Evolutionary conservation across 2,113 vertebrate genomes (phyloP), one percentile per base, ranked within the genome.

Genomic region (Oostethus manadensis): DNA sequence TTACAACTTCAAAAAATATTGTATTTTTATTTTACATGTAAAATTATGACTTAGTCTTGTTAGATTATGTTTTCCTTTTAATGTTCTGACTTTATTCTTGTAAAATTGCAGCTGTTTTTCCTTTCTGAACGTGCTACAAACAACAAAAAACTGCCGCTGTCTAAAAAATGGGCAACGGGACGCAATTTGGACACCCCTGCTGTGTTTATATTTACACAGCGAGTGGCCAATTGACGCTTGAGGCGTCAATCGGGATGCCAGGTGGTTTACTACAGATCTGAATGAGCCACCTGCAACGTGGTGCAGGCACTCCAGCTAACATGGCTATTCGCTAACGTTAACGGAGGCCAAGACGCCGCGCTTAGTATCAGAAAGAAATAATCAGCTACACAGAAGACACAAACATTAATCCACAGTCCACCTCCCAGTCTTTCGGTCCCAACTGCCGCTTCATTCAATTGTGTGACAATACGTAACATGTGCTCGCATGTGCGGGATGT

Each of bases 281-380:
- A 72, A 79, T 48, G 56, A n/a, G 26, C 66, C 73, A 67, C 73
- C 72, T 66, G 63, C 70, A 57, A 62, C n/a, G 69, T 0, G 40
- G 72, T 61, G 55, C 59, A 0, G 18, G 61, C 61, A 43, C 26
- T 60, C 43, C 21, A 44, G 65, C 59, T 54, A 66, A 51, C 59
- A 62, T 17, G 48, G 60, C 58, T 74, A 74, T 72, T 76, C 18
- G 56, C 51, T 56, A 53, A 64, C 65, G 70, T 70, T 81, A 79
- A 72, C 53, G 64, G 38, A 16, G 8, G 43, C 61, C 48, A 46
- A 42, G 46, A 62, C 60, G 60, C 17, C 4, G 22, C 3, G 8
- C 45, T 57, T 42, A 48, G 60, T 58, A 29, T 29, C 50, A 16
- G 44, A 16, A 40, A 15, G 13, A 57, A 49, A 46, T 35, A 21